Base-by-base conservation (phyloP, 2,888 invertebrate species). In the Perdita meconis region DNA sequence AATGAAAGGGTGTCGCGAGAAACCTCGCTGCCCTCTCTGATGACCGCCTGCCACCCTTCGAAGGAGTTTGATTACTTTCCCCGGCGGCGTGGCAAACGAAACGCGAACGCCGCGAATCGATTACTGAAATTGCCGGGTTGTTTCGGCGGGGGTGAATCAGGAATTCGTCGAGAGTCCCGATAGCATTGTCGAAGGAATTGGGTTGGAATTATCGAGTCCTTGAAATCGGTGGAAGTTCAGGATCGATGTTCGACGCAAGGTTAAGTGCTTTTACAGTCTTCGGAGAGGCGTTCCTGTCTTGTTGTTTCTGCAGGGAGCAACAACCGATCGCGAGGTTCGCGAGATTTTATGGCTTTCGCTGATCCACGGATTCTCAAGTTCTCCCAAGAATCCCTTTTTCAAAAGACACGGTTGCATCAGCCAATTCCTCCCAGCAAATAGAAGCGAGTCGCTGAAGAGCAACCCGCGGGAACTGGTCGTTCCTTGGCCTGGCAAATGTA, bases 401-500 rank as follows among this genome's bases (percentile, higher is more conserved):
- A 4, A 63, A 36, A 22, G 6, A 50, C 22, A 12, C n/a, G 16
- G 42, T 19, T 42, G 30, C 30, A 30, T 24, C 16, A 12, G 42
- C 16, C 26, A 60, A 38, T 2, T 51, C n/a, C 12, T 2, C n/a
- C 1, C 2, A 12, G 30, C 3, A 10, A 22, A 10, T 2, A 26
- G n/a, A 19, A 53, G 24, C 30, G 24, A 19, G 53, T 66, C 30
- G 70, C 19, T 56, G 36, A 34, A 22, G 4, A 26, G 30, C 26
- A 70, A 56, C 47, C 50, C 53, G 47, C 57, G 30, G 36, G 66
- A 24, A 19, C 13, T 36, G 26, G 53, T 69, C 66, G 30, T 50
- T 40, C 47, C 36, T 16, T 30, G 44, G 26, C 19, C 47, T 51
- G 38, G 47, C 77, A 81, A 82, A 83, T 78, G 74, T 84, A 83